Evolutionary conservation across 2,113 vertebrate species (phyloP), one percentile per base, ranked within the genome.

Genomic region (Albula goreensis): DNA sequence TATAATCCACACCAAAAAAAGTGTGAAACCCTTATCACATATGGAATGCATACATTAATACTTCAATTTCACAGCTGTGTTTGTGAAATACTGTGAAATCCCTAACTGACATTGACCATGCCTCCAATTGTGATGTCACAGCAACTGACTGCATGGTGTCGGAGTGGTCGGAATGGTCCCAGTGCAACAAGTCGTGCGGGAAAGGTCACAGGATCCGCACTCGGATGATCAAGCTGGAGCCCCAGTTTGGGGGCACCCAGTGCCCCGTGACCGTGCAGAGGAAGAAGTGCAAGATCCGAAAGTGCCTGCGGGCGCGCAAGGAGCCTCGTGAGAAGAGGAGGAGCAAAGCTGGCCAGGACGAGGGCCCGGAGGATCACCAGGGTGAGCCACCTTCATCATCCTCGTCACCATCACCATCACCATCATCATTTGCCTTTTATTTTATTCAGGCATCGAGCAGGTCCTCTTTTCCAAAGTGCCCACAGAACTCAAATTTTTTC

Each of bases 151-250:
- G 98, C 80, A 90, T 96, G 89, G 94, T 99, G 90, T 96, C 96
- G 0, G 98, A 98, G 86, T 99, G 98, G 98, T 97, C 97, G 0
- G 97, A 98, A 78, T 99, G 98, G 98, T 98, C 98, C 0, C 97
- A 99, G 91, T 99, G 98, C 90, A 99, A 98, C 82, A 99, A 98
- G 88, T 99, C 98, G 0, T 99, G 98, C 17, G 98, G 98, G 10
- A 99, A 99, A 90, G 98, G 98, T 79, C 98, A 99, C 83, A 94
- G 96, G 89, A 98, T 99, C 91, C 96, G 98, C 88, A 99, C 97
- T 0, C 96, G 98, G 86, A 94, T 95, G 90, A 97, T 99, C 12
- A 96, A 95, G 90, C 91, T 96, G 92, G 98, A 99, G 92, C 97
- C 98, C 17, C 98, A 99, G 94, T 99, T 99, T 89, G 98, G 98